phyloP scores from a whole-genome alignment of 2,113 vertebrate species.

The Beaufortia kweichowensis region DNA sequence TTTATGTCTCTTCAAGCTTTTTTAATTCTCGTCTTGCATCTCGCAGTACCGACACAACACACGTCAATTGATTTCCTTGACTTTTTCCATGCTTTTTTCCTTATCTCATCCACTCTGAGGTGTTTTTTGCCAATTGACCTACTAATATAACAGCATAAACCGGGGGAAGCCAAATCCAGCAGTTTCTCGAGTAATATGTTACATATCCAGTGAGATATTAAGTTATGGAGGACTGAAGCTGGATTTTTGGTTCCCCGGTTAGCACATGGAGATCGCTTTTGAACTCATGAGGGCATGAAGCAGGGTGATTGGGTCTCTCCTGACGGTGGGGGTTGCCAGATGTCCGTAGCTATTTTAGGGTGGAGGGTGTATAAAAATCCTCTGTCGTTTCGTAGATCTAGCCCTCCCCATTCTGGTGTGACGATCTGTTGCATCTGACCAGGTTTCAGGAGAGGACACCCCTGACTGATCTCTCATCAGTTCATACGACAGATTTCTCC shows the following conservation, averaged over 20 bases:
- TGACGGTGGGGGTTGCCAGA: conserved; percentile 40
- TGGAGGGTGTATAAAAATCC: conserved; percentile 11
- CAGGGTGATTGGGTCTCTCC: conserved; percentile 35
- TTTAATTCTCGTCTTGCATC: no score
- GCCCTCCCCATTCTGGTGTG: conserved; percentile 61
- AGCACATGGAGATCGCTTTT: conserved; percentile 19
- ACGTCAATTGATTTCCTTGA: neutral
- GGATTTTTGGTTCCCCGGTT: conserved; percentile 3
- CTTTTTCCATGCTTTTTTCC: neutral
- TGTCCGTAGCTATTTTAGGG: conserved; percentile 8
- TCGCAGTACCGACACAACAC: no score
- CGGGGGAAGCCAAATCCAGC: conserved; percentile 16
- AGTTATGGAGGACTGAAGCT: conserved; percentile 41
- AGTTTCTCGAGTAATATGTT: conserved; percentile 36
- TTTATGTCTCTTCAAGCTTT: neutral
- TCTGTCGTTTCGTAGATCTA: conserved; percentile 15
- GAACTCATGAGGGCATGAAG: conserved; percentile 47
- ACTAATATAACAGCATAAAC: neutral
- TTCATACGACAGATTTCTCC: conserved; percentile 20
- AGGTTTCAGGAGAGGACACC: conserved; percentile 59
- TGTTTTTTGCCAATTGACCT: conserved; percentile 44
- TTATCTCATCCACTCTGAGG: neutral
- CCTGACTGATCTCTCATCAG: conserved; percentile 47
- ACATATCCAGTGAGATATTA: conserved; percentile 45
- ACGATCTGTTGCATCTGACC: conserved; percentile 66